phyloP scores from a whole-genome alignment of 2,888 invertebrate genomes.

The Drosophila demipolita region DNA sequence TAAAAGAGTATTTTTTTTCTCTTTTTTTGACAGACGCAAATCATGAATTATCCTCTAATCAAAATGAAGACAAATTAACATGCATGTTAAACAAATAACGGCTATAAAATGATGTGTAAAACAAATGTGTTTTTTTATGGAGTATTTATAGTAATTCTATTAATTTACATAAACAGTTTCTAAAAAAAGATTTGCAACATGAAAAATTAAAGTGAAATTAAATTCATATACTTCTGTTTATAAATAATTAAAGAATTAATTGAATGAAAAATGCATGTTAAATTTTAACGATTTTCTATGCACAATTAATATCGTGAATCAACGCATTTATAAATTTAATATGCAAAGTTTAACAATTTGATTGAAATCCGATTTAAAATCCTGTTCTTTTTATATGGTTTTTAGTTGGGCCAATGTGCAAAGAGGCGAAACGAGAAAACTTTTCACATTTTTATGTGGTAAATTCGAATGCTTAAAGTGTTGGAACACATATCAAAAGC shows the following conservation, averaged over 20 bases:
- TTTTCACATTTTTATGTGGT: conserved; percentile 36
- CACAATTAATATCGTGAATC: neutral
- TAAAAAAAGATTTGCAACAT: neutral
- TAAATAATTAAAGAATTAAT: neutral
- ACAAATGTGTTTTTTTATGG: neutral
- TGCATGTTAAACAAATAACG: conserved; percentile 8
- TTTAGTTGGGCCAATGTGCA: conserved; percentile 39
- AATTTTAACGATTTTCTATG: neutral
- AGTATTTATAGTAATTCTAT: neutral
- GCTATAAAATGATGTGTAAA: neutral
- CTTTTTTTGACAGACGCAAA: conserved; percentile 50
- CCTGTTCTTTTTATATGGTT: conserved; percentile 24
- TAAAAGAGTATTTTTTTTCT: conserved; percentile 34
- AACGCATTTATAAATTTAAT: conserved; percentile 29
- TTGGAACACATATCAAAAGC: conserved; percentile 61
- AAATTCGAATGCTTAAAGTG: conserved; percentile 46
- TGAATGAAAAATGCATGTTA: neutral
- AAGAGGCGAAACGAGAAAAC: conserved; percentile 39
- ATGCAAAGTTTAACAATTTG: conserved; percentile 46
- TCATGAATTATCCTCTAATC: conserved; percentile 53
- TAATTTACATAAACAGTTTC: too few relatives aligned
- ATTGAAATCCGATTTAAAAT: conserved; percentile 47
- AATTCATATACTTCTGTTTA: neutral
- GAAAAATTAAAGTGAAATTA: neutral
- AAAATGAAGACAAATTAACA: conserved; percentile 41